phyloP scores from a whole-genome alignment of 2,888 invertebrate species.

The Stictocephala bisonia region DNA sequence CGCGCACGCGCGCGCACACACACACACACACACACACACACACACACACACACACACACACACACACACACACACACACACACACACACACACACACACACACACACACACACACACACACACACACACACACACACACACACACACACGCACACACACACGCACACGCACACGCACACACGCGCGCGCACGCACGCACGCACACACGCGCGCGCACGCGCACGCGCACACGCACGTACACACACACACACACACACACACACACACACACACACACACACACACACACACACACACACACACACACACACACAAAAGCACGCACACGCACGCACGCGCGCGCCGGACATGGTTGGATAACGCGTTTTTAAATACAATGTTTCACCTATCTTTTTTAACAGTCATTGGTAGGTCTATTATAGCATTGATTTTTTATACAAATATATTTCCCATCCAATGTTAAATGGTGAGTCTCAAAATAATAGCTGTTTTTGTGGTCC shows the following conservation, averaged over 20 bases:
- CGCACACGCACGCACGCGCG: no score
- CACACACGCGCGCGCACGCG: not conserved
- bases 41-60: conserved; percentile 21
- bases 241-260: not conserved
- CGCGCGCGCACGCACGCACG: not conserved
- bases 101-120: conserved; percentile 21
- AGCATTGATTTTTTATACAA: no score
- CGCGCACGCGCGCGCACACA: conserved; percentile 18
- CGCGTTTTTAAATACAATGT: no score
- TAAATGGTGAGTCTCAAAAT: no score
- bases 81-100: conserved; percentile 21
- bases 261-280: not conserved
- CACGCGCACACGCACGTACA: not conserved
- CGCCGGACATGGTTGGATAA: no score
- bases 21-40: conserved; percentile 21
- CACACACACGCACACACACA: conserved; percentile 15
- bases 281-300: not conserved
- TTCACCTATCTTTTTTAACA: no score
- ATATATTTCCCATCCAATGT: no score
- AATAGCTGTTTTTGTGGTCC: no score
- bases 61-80: conserved; percentile 21
- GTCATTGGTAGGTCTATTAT: no score
- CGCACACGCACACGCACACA: conserved; percentile 2
- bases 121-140: conserved; percentile 21
- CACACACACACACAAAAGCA: not conserved